A percentile compares a stretch with the other conserved stretches of the same genome.
Evolutionary conservation across 2,797 vertebrate species (phyloP).

Genomic region (Pseudocheirus occidentalis): DNA sequence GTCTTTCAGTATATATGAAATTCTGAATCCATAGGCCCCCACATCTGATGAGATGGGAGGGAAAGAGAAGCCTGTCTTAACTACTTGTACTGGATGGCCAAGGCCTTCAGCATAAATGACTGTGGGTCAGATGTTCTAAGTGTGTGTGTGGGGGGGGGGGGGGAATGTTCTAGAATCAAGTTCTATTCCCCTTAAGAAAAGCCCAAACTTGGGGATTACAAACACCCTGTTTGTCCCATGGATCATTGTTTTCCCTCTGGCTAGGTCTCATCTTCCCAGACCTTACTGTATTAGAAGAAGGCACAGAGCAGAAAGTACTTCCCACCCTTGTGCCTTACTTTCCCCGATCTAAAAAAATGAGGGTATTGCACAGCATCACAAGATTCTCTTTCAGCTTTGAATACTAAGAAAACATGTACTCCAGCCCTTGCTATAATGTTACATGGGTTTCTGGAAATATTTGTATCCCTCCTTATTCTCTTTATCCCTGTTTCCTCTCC

Average conservation of each 20-base stretch:
- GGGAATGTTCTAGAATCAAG: slow-evolving; percentile 1
- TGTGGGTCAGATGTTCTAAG: slow-evolving; percentile 27
- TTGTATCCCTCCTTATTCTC: slow-evolving; percentile 64
- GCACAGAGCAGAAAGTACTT: background rate
- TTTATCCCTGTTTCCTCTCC: background rate
- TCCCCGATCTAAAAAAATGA: background rate
- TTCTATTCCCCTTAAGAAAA: slow-evolving; percentile 29
- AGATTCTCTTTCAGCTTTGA: background rate
- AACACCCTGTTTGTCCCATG: slow-evolving; percentile 60
- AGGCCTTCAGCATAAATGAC: slow-evolving; percentile 34
- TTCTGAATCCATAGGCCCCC: background rate
- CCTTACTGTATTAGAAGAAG: background rate
- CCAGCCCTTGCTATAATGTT: slow-evolving; percentile 71
- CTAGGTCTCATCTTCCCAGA: background rate
- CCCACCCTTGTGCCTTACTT: background rate
- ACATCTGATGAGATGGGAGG: background rate
- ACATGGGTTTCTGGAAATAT: slow-evolving; percentile 74
- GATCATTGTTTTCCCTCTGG: slow-evolving; percentile 52
- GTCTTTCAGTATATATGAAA: background rate
- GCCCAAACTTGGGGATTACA: background rate
- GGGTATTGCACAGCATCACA: background rate
- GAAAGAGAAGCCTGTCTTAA: background rate
- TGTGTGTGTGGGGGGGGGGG: background rate
- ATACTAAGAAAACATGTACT: slow-evolving; percentile 54
- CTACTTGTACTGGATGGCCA: slow-evolving; percentile 10